phyloP scores from a whole-genome alignment of 2,113 vertebrate species.

The Apteryx mantelli region DNA sequence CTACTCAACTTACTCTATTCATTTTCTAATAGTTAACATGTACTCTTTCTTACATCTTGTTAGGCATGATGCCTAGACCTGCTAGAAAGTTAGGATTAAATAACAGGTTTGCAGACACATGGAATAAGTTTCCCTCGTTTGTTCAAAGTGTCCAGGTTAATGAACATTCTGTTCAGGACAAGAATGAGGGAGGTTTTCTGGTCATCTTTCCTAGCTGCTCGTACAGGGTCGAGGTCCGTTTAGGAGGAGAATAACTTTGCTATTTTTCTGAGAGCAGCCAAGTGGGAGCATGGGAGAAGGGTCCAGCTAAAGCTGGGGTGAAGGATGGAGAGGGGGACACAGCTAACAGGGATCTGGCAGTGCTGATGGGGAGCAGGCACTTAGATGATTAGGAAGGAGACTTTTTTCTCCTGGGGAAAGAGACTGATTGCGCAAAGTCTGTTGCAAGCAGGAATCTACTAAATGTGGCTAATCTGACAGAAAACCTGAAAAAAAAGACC shows the following conservation, averaged over 20 bases:
- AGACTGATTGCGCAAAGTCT: background rate
- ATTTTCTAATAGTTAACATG: background rate
- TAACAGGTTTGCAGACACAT: background rate
- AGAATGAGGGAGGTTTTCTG: background rate
- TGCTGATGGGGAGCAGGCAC: accelerated
- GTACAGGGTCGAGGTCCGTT: background rate
- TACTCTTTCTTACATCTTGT: background rate
- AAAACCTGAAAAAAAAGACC: background rate
- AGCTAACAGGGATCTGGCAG: background rate
- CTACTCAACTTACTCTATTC: background rate
- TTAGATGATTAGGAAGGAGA: background rate
- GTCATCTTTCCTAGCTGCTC: background rate
- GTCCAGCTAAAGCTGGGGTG: background rate
- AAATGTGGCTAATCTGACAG: background rate
- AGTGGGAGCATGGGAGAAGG: background rate
- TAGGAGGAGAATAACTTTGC: background rate
- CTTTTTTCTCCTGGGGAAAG: background rate
- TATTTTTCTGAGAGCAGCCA: background rate
- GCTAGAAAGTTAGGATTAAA: background rate
- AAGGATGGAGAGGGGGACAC: background rate
- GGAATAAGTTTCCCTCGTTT: background rate
- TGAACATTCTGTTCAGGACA: background rate
- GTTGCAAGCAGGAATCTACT: background rate
- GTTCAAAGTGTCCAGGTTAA: background rate
- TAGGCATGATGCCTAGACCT: background rate